These are phyloP conservation scores for Loxodonta africana DNA, from an alignment of 2,113 vertebrate genomes.

Conservation along the genomic window DNA sequence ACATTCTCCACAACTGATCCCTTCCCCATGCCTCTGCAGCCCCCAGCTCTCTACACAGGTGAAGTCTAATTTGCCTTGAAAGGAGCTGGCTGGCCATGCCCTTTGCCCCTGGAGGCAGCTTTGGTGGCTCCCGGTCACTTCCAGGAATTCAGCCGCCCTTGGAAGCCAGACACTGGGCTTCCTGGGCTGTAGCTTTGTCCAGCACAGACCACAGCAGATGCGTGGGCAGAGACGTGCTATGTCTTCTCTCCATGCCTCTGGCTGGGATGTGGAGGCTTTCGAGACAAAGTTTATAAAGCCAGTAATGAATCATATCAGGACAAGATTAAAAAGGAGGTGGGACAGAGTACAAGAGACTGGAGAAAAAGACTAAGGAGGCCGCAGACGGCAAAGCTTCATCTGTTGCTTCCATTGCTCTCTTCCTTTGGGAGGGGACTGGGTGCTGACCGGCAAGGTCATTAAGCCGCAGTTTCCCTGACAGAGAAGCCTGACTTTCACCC, in stretches of 20 bases:
- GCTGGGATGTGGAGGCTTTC: not conserved
- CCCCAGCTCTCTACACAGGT: accelerated
- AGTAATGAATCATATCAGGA: not conserved
- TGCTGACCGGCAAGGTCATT: not conserved
- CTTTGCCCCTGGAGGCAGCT: not conserved
- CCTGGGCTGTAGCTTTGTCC: not conserved
- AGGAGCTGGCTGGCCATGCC: not conserved
- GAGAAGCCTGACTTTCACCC: not conserved
- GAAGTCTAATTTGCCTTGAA: not conserved
- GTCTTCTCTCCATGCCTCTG: not conserved
- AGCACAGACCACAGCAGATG: not conserved
- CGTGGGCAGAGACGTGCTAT: not conserved
- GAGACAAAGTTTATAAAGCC: not conserved
- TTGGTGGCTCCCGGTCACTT: not conserved
- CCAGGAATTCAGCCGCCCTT: not conserved
- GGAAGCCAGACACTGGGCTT: not conserved
- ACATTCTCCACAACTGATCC: not conserved
- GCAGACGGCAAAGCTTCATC: accelerated
- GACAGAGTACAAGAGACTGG: not conserved
- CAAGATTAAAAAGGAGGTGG: not conserved
- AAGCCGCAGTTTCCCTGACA: not conserved
- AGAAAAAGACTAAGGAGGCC: not conserved
- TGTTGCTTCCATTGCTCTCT: not conserved
- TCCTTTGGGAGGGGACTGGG: not conserved
- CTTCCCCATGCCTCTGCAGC: not conserved